Percentiles rank a stretch among this genome's conserved stretches.
Evolutionary conservation across 2,888 invertebrate species (phyloP).

Genomic region (Uropetala carovei): DNA sequence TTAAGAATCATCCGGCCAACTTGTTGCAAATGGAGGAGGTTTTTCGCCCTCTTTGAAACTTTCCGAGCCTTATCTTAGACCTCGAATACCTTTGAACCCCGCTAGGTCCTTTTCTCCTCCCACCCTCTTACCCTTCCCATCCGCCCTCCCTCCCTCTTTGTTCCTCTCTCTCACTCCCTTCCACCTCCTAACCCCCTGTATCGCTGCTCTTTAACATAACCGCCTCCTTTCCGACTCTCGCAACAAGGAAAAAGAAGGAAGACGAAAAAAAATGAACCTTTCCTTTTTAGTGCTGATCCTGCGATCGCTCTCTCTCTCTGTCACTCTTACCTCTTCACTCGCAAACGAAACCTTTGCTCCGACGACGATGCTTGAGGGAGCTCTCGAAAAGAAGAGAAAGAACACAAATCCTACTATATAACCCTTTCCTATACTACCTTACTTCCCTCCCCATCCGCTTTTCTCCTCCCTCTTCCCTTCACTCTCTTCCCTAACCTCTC

Average conservation of each 20-base stretch:
- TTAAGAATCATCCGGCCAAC: background rate
- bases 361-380: background rate
- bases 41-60: background rate
- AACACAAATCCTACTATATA: background rate
- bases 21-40: slow-evolving; percentile 27
- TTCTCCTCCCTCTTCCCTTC: no score
- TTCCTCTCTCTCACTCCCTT: background rate
- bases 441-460: background rate
- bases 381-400: background rate
- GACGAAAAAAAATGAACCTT: background rate
- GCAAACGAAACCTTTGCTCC: slow-evolving; percentile 3
- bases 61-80: background rate
- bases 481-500: no score
- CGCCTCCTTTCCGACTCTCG: background rate
- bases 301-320: no score
- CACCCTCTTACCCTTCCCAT: background rate
- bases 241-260: background rate
- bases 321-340: background rate
- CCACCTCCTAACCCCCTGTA: background rate
- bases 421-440: background rate
- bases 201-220: background rate
- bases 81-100: background rate
- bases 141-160: background rate
- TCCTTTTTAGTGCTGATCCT: background rate
- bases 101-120: slow-evolving; percentile 4